Base-by-base conservation (phyloP, 2,113 vertebrate genomes). In the Lasiurus cinereus region DNA sequence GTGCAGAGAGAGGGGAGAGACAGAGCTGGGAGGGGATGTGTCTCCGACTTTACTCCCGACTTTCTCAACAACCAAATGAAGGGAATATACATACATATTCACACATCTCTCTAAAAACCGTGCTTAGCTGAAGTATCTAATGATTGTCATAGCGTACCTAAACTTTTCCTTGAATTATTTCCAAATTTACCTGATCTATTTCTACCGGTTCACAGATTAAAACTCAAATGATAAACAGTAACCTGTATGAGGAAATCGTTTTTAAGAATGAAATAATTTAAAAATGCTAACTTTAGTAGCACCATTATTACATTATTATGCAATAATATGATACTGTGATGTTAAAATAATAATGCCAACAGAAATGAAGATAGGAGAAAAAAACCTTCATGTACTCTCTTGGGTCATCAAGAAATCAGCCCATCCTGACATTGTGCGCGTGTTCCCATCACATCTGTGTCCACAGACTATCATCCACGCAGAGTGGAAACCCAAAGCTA, bases 11-110 rank as follows among this genome's bases (percentile, higher is more conserved):
- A n/a, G 13, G 18, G 43, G 13, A 1, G 3, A 33, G 1, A 12
- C 0, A 6, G 21, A 8, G 5, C 1, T 13, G 4, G 14, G 6
- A 62, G 24, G 11, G 15, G n/a, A 66, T 6, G 13, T 1, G 1
- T 56, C 43, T 78, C 29, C 31, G 52, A 16, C 33, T 70, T 76
- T 92, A 54, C 22, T 76, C n/a, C 27, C 15, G 18, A 46, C 5
- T 86, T 95, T 88, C 39, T 62, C 19, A 62, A 88, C 8, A 77
- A n/a, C 3, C 4, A 48, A 88, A 36, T 64, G 33, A 70, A 74
- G 7, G 48, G 48, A 87, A 62, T 19, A 62, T 29, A 31, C 10
- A 70, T 21, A 70, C 33, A 2, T 24, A 50, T 73, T 83, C 24
- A 69, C 24, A 69, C 52, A 27, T 33, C 59, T 77, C 82, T 62